phyloP scores from a whole-genome alignment of 2,888 invertebrate genomes.

The Camptogramma bilineatum region DNA sequence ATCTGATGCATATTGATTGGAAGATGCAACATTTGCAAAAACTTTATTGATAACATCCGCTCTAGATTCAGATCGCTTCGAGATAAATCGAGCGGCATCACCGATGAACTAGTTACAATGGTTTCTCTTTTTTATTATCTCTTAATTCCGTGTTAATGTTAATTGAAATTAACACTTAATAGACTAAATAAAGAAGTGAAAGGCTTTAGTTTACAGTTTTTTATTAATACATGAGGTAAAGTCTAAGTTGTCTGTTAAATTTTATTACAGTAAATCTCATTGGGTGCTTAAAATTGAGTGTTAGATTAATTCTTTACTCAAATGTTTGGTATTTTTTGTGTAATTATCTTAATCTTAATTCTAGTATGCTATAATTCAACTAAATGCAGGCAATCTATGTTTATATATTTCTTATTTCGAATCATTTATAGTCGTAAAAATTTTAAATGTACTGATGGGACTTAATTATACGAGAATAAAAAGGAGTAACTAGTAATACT shows the following conservation, averaged over 20 bases:
- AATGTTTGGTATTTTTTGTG: too few relatives aligned
- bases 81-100: constrained; percentile 18
- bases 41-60: background rate
- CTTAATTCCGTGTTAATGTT: constrained; percentile 15
- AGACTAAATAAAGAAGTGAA: constrained; percentile 19
- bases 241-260: background rate
- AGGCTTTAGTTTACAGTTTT: constrained; percentile 12
- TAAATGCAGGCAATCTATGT: too few relatives aligned
- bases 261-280: background rate
- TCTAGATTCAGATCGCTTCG: constrained; percentile 3
- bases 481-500: too few relatives aligned
- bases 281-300: background rate
- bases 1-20: too few relatives aligned
- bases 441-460: too few relatives aligned
- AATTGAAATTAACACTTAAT: constrained; percentile 10
- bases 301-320: too few relatives aligned
- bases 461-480: too few relatives aligned
- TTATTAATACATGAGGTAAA: background rate
- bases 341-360: too few relatives aligned
- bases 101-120: constrained; percentile 18
- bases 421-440: too few relatives aligned
- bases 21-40: background rate
- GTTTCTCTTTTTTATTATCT: constrained; percentile 21
- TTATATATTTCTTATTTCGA: too few relatives aligned
- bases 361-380: too few relatives aligned